Percentiles rank a stretch among this genome's conserved stretches.
Evolutionary conservation across 2,888 invertebrate species (phyloP).

Genomic region (Mystacides longicornis): DNA sequence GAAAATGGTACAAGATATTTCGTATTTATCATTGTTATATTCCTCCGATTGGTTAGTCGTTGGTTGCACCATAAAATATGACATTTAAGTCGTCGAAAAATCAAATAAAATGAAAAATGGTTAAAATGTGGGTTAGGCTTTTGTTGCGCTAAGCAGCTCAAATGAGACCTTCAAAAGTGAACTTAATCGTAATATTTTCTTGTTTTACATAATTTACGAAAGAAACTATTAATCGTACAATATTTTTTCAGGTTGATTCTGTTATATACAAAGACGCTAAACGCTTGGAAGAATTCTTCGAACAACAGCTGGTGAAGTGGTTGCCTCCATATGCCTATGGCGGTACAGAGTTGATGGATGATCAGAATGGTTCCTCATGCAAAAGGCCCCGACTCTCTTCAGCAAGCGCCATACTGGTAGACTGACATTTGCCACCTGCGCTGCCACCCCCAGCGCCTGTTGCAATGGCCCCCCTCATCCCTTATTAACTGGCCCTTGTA

Average conservation of each 20-base stretch:
- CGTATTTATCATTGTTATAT: no score
- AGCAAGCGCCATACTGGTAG: background rate
- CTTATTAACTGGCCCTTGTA: slow-evolving; percentile 6
- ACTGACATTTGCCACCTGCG: slow-evolving; percentile 9
- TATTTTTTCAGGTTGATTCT: slow-evolving; percentile 56
- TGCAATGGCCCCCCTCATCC: slow-evolving; percentile 1
- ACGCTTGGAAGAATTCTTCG: slow-evolving; percentile 78
- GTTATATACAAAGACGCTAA: slow-evolving; percentile 72
- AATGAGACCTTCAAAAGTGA: no score
- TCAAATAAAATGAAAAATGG: no score
- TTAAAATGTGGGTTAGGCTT: no score
- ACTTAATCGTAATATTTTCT: no score
- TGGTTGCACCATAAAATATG: no score
- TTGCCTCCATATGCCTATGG: slow-evolving; percentile 66
- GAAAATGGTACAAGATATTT: no score
- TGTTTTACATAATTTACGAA: no score
- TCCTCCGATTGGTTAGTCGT: no score
- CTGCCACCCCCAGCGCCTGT: background rate
- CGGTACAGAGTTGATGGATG: slow-evolving; percentile 29
- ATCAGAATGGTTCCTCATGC: background rate
- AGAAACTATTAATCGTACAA: background rate
- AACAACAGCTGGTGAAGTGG: slow-evolving; percentile 73
- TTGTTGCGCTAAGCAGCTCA: no score
- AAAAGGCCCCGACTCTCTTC: slow-evolving; percentile 8
- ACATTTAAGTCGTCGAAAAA: no score